phyloP scores from a whole-genome alignment of 2,888 invertebrate species.

The Ariolimax columbianus region DNA sequence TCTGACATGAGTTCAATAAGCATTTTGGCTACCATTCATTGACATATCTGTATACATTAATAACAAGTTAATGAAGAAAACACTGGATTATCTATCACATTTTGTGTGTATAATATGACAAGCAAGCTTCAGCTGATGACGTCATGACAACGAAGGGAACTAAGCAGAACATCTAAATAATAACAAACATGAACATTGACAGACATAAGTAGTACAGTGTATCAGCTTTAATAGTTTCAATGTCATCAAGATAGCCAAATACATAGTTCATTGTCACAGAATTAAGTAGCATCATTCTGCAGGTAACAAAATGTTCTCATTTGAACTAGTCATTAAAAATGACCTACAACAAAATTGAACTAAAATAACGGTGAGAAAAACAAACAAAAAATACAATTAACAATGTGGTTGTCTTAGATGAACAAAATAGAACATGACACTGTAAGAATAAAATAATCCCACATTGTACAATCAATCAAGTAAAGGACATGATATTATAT shows the following conservation, averaged over 20 bases:
- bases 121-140: neutral
- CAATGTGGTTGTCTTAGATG: neutral
- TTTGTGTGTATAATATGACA: neutral
- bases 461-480: neutral
- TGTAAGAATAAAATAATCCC: neutral
- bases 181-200: neutral
- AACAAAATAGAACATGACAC: neutral
- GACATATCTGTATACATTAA: neutral
- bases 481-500: neutral
- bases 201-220: neutral
- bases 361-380: neutral
- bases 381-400: neutral
- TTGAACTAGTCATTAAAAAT: neutral
- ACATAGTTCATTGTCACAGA: neutral
- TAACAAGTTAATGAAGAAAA: neutral
- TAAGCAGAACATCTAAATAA: neutral
- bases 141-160: neutral
- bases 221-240: neutral
- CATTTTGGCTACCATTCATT: neutral
- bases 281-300: slow-evolving; percentile 14
- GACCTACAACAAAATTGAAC: neutral
- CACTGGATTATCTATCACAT: neutral
- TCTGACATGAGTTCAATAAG: neutral
- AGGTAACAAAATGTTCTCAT: slow-evolving; percentile 7
- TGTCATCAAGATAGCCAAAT: neutral